phyloP scores from a whole-genome alignment of 2,888 invertebrate genomes.

The Podabrus alpinus region DNA sequence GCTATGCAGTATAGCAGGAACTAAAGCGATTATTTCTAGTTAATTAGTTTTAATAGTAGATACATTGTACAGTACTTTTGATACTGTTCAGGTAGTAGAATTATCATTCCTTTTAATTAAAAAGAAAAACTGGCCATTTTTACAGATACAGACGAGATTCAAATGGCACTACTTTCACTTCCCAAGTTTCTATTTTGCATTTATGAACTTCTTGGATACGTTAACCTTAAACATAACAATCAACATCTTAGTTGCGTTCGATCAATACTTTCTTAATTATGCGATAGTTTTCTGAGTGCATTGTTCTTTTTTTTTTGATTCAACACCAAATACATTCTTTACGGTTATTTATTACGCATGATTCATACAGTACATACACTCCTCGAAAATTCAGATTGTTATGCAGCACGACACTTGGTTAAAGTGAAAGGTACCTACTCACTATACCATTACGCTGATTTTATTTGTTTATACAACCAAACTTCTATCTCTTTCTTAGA shows the following conservation, averaged over 20 bases:
- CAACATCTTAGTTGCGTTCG: neutral
- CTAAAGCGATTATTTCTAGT: neutral
- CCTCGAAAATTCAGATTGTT: constrained; percentile 16
- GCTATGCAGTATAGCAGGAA: neutral
- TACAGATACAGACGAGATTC: neutral
- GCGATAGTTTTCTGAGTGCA: neutral
- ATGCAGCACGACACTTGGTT: constrained; percentile 13
- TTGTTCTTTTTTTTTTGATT: neutral
- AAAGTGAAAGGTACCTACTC: constrained; percentile 13
- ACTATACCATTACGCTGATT: constrained; percentile 5
- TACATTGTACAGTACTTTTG: neutral
- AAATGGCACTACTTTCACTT: neutral
- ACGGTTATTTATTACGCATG: constrained; percentile 3
- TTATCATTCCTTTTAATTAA: neutral
- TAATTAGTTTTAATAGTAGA: neutral
- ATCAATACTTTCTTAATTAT: neutral
- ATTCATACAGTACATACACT: constrained; percentile 13
- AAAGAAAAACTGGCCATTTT: neutral
- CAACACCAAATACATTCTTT: neutral
- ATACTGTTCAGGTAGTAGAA: neutral
- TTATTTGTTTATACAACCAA: neutral
- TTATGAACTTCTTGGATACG: neutral
- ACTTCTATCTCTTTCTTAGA: constrained; percentile 1
- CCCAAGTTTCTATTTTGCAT: neutral
- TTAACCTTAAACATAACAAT: neutral